Conservation (phyloP, 1,140 invertebrate species). For the Caenorhabditis inopinata region DNA sequence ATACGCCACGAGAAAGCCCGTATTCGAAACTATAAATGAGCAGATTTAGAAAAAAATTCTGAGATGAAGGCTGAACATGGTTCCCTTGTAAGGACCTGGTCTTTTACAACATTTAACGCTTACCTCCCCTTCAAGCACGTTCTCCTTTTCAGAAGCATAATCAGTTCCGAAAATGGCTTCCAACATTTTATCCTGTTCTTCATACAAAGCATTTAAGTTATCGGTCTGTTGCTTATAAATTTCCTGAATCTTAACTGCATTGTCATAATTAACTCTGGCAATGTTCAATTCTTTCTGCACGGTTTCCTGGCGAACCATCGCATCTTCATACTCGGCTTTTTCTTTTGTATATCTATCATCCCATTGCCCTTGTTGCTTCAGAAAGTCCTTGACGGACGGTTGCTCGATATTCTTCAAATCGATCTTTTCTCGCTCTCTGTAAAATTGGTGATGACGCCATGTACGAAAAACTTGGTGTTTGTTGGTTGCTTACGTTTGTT, state of each 20-base stretch:
- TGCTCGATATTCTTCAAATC: conserved; percentile 67
- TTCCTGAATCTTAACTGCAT: conserved; percentile 60
- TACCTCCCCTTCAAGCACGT: conserved; percentile 69
- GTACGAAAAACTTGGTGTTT: too few relatives aligned
- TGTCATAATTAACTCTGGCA: conserved; percentile 59
- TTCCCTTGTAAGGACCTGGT: too few relatives aligned
- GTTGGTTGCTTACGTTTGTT: conserved; percentile 68
- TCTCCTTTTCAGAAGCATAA: conserved; percentile 70
- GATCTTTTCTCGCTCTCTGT: conserved; percentile 67
- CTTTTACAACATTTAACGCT: too few relatives aligned
- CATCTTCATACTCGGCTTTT: conserved; percentile 70
- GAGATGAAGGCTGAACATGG: too few relatives aligned
- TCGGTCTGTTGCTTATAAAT: conserved; percentile 67
- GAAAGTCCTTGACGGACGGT: conserved; percentile 66
- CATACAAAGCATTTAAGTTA: conserved; percentile 69
- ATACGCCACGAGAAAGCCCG: too few relatives aligned
- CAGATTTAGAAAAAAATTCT: too few relatives aligned
- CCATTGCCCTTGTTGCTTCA: conserved; percentile 66
- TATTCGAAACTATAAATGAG: too few relatives aligned
- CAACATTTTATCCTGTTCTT: conserved; percentile 70
- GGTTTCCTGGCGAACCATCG: conserved; percentile 68
- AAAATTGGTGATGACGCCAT: too few relatives aligned
- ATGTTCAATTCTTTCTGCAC: conserved; percentile 65
- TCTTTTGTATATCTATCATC: conserved; percentile 67
- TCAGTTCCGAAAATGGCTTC: conserved; percentile 70